Evolutionary conservation across 2,797 vertebrate species (phyloP).

Genomic region (Babyrousa celebensis): DNA sequence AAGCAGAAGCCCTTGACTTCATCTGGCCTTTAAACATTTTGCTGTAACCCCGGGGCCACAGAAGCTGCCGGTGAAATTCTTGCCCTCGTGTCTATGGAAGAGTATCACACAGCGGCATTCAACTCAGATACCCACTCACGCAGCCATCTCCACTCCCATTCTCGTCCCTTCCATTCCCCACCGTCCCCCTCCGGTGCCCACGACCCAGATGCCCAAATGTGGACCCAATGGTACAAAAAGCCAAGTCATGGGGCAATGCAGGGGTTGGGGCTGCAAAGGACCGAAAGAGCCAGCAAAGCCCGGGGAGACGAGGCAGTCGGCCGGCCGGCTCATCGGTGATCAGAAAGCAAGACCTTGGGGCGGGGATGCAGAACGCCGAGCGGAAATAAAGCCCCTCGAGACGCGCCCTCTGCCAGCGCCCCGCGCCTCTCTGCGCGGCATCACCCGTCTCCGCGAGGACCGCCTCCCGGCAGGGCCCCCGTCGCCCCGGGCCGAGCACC

Average conservation of each 20-base stretch:
- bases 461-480: too few relatives aligned
- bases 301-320: neutral
- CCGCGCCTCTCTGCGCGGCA: neutral
- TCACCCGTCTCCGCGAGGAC: neutral
- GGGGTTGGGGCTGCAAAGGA: neutral
- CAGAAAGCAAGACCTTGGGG: neutral
- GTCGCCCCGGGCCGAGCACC: too few relatives aligned
- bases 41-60: slow-evolving; percentile 51
- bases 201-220: slow-evolving; percentile 26
- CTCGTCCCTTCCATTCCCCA: neutral
- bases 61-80: slow-evolving; percentile 34
- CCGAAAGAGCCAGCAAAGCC: slow-evolving; percentile 37
- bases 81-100: neutral
- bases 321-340: neutral
- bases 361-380: neutral
- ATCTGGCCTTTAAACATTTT: neutral
- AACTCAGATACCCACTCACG: neutral
- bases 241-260: slow-evolving; percentile 81
- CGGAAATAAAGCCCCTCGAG: neutral
- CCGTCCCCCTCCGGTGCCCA: neutral
- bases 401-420: slow-evolving; percentile 20
- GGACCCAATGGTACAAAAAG: slow-evolving; percentile 71
- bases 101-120: neutral
- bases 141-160: neutral
- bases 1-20: neutral